Base-by-base conservation (phyloP, 1,140 invertebrate species). In the Melitaea cinxia region DNA sequence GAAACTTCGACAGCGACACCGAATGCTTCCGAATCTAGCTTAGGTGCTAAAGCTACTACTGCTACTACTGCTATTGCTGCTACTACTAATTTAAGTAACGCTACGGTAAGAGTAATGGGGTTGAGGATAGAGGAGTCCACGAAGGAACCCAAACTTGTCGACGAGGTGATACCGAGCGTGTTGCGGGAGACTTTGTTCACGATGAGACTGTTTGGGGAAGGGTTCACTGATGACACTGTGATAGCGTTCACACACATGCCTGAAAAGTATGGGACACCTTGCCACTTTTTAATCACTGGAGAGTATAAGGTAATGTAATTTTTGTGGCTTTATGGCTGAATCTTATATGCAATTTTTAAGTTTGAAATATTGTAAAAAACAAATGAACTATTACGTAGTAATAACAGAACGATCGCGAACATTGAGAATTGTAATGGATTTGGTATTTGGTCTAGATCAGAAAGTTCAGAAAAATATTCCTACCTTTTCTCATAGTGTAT, bases 191-290 rank as follows among this genome's bases (percentile, higher is more conserved):
- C 82, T 0, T 70, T 83, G 12, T 92, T 94, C 49, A 89, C 82
- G 1, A 78, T 97, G 35, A 79, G 88, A 15, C 62, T 97, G 28
- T 97, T 97, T 76, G 96, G 96, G 0, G 80, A 78, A 30, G 94
- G 94, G 4, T 93, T 97, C 55, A 94, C 92, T 0, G 82, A 93
- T 19, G 81, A 93, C 37, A 95, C 96, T 0, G 74, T 93, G 2
- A 93, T 98, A 35, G 93, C 94, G 0, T 96, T 97, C 68, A 97
- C 96, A 0, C 92, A 93, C 45, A 77, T 89, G 12, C 65, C 72
- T 0, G 92, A 91, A 9, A 57, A 85, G 3, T 91, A 89, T 61
- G 93, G 93, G 6, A 80, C 83, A 6, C 59, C 75, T 0, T 94
- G 94, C 66, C 72, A 86, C 35, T 90, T 92, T 61, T 82, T 92